A percentile compares a stretch with the other conserved stretches of the same genome.
Conservation (phyloP, 2,113 vertebrate genomes). For the Hyperoodon ampullatus region DNA sequence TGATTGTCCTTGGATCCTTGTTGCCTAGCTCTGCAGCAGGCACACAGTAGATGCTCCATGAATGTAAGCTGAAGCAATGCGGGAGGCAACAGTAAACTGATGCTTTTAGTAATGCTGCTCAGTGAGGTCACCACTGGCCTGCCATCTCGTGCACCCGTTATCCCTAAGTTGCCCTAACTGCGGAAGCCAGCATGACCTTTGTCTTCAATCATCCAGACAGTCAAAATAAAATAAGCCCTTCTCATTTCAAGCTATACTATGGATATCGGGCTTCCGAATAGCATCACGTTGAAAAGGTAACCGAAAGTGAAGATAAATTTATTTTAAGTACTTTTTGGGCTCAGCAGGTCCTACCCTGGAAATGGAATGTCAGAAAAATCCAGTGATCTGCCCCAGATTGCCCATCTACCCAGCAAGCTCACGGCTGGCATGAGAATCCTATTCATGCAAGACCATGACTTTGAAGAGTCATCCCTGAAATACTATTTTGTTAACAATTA, state of each 20-base stretch:
- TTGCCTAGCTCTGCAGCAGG: background rate
- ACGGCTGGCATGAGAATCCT: background rate
- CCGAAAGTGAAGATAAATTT: background rate
- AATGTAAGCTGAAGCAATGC: background rate
- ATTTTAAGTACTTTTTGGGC: background rate
- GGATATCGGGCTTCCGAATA: background rate
- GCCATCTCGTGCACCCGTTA: background rate
- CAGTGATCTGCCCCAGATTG: background rate
- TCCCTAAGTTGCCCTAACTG: background rate
- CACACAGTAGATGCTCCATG: background rate
- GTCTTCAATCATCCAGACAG: background rate
- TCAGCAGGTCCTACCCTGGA: background rate
- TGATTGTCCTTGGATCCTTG: background rate
- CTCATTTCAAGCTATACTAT: background rate
- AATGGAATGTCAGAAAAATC: background rate
- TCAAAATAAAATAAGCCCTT: background rate
- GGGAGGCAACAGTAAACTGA: background rate
- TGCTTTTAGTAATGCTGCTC: background rate
- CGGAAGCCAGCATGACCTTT: background rate
- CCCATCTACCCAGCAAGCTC: background rate
- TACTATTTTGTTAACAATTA: background rate
- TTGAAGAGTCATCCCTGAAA: conserved; percentile 15
- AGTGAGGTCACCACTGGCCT: background rate
- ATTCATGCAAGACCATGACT: background rate
- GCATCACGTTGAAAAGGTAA: background rate